A percentile compares a stretch with the other conserved stretches of the same genome.
Evolutionary conservation across 2,113 vertebrate species (phyloP).

Genomic region (Semicossyphus pulcher): DNA sequence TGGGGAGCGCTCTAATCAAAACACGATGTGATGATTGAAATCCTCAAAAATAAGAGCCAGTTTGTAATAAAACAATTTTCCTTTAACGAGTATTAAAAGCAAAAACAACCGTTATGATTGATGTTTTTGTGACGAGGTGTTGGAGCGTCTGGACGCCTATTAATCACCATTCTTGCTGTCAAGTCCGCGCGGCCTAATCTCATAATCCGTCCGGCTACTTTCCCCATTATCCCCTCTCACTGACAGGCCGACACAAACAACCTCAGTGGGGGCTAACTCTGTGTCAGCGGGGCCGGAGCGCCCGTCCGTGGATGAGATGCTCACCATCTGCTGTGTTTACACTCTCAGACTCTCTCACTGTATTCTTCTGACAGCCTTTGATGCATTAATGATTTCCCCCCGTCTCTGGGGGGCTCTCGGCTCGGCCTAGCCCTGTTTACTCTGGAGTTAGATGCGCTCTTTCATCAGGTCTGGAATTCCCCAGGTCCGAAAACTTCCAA

Average conservation of each 20-base stretch:
- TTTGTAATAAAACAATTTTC: neutral
- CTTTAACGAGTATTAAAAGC: neutral
- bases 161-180: constrained; percentile 55
- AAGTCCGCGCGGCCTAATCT: constrained; percentile 51
- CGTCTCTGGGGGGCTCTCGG: constrained; percentile 52
- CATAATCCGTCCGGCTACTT: constrained; percentile 62
- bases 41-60: neutral
- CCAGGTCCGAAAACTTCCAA: constrained; percentile 55
- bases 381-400: constrained; percentile 72
- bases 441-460: constrained; percentile 60
- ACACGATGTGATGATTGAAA: neutral
- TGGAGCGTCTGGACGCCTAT: constrained; percentile 17
- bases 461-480: constrained; percentile 75
- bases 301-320: constrained; percentile 57
- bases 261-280: constrained; percentile 60
- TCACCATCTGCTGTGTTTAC: constrained; percentile 67
- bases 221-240: constrained; percentile 65
- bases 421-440: constrained; percentile 64
- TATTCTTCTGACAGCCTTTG: constrained; percentile 73
- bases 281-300: constrained; percentile 59
- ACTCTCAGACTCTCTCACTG: constrained; percentile 56
- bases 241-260: constrained; percentile 68
- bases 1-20: neutral
- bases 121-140: constrained; percentile 21
- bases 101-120: neutral